Conservation (phyloP, 1,140 invertebrate genomes). For the Drosophila ohnishii region DNA sequence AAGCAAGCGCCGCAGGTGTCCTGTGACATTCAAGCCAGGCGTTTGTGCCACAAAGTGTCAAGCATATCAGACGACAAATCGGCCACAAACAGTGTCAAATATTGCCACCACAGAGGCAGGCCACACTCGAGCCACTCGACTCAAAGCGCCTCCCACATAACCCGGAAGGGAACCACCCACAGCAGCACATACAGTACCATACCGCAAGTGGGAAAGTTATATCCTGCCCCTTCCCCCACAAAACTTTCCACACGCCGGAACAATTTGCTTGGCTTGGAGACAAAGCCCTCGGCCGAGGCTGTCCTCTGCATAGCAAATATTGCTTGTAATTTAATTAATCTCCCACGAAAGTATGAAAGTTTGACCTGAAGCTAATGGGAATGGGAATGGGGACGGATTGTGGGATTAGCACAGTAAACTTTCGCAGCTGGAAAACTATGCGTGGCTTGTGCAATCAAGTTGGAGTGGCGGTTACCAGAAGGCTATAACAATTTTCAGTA, state of each 20-base stretch:
- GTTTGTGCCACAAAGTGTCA: slow-evolving; percentile 31
- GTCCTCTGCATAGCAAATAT: slow-evolving; percentile 56
- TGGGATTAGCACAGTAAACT: slow-evolving; percentile 22
- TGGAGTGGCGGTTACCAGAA: not conserved
- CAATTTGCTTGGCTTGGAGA: slow-evolving; percentile 47
- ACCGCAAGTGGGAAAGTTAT: slow-evolving; percentile 35
- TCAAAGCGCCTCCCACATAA: slow-evolving; percentile 2
- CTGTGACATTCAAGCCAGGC: slow-evolving; percentile 15
- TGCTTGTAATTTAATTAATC: slow-evolving; percentile 73
- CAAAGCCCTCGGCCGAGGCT: slow-evolving; percentile 34
- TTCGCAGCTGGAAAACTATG: slow-evolving; percentile 2
- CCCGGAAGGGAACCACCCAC: not conserved
- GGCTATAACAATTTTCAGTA: not conserved
- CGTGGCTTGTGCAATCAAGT: slow-evolving; percentile 12
- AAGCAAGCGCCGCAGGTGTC: slow-evolving; percentile 34
- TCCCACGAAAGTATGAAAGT: slow-evolving; percentile 47
- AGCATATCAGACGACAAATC: slow-evolving; percentile 37
- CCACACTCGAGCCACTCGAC: slow-evolving; percentile 5
- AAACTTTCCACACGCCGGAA: slow-evolving; percentile 39
- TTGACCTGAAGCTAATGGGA: slow-evolving; percentile 26
- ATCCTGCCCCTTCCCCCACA: not conserved
- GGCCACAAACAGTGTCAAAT: slow-evolving; percentile 40
- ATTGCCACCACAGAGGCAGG: slow-evolving; percentile 24
- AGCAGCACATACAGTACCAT: not conserved
- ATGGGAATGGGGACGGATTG: slow-evolving; percentile 2